A percentile compares a stretch with the other conserved stretches of the same genome.
Evolutionary conservation across 2,888 invertebrate species (phyloP).

Genomic region (Pachliopta kotzebuea): DNA sequence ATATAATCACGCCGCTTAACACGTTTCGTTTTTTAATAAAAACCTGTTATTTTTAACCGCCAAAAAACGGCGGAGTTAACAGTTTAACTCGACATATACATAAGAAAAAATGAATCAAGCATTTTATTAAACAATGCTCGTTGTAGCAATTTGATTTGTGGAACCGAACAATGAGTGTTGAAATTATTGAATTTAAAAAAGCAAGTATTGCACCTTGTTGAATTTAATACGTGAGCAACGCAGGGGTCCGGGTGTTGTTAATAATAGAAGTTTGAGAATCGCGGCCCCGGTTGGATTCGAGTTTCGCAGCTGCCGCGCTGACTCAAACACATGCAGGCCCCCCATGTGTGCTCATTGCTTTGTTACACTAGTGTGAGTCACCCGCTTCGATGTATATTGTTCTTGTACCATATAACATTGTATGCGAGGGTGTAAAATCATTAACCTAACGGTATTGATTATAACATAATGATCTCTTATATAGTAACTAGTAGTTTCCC

Average conservation of each 20-base stretch:
- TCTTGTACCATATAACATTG: slow-evolving; percentile 35
- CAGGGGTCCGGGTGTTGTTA: slow-evolving; percentile 37
- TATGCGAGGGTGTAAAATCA: slow-evolving; percentile 37
- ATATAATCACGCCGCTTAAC: slow-evolving; percentile 7
- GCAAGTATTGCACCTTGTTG: too few relatives aligned
- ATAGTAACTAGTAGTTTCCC: too few relatives aligned
- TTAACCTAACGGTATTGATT: slow-evolving; percentile 28
- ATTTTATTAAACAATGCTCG: too few relatives aligned
- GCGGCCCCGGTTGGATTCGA: slow-evolving; percentile 57
- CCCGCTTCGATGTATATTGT: slow-evolving; percentile 37
- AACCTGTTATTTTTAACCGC: too few relatives aligned
- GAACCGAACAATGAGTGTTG: not conserved
- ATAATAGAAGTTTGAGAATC: slow-evolving; percentile 68
- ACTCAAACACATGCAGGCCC: slow-evolving; percentile 39
- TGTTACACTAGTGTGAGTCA: slow-evolving; percentile 37
- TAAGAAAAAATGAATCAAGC: too few relatives aligned
- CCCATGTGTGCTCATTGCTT: slow-evolving; percentile 38
- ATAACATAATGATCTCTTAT: not conserved
- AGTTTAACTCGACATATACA: too few relatives aligned
- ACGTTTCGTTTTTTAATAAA: too few relatives aligned
- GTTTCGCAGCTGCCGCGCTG: slow-evolving; percentile 72
- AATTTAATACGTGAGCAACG: slow-evolving; percentile 27
- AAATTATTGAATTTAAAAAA: slow-evolving; percentile 10
- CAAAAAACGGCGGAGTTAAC: too few relatives aligned
- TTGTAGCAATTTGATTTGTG: too few relatives aligned